Evolutionary conservation across 2,797 vertebrate genomes (phyloP).

Genomic region (Coranthus polyacanthus): DNA sequence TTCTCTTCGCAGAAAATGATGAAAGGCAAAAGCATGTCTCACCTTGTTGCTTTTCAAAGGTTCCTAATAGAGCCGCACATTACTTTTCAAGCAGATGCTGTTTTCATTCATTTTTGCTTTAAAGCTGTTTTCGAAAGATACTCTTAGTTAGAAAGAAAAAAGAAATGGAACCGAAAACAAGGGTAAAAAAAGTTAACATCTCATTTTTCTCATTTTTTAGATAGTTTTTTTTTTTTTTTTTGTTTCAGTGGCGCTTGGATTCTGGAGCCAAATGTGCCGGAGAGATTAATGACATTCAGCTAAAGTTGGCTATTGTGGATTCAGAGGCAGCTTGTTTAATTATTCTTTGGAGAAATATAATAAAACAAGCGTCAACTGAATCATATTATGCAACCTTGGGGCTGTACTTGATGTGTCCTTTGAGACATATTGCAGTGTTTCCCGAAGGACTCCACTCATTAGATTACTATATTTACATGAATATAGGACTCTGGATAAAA

Average conservation of each 20-base stretch:
- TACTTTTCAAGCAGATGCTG: conserved; percentile 10
- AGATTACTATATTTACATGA: conserved; percentile 28
- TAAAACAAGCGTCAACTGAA: conserved; percentile 26
- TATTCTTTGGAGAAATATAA: conserved; percentile 30
- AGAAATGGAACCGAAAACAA: neutral
- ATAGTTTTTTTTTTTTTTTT: no score
- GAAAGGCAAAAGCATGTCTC: conserved; percentile 33
- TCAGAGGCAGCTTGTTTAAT: conserved; percentile 36
- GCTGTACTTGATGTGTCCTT: conserved; percentile 30
- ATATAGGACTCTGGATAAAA: conserved; percentile 8
- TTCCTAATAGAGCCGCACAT: conserved; percentile 8
- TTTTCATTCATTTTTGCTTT: conserved; percentile 25
- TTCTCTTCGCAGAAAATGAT: conserved; percentile 9
- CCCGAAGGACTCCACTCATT: conserved; percentile 13
- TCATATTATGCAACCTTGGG: conserved; percentile 33
- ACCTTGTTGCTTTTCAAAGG: conserved; percentile 24
- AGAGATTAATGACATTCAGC: conserved; percentile 45
- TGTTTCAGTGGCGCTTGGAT: conserved; percentile 27
- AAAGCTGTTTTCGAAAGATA: conserved; percentile 22
- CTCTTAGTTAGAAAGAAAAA: neutral
- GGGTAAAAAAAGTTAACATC: no score
- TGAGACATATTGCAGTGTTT: conserved; percentile 22
- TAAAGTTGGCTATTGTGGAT: conserved; percentile 19
- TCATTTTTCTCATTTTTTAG: no score
- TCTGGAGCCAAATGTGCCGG: conserved; percentile 37